phyloP scores from a whole-genome alignment of 92 coral and sea anemone species.

The Paramuricea clavata region DNA sequence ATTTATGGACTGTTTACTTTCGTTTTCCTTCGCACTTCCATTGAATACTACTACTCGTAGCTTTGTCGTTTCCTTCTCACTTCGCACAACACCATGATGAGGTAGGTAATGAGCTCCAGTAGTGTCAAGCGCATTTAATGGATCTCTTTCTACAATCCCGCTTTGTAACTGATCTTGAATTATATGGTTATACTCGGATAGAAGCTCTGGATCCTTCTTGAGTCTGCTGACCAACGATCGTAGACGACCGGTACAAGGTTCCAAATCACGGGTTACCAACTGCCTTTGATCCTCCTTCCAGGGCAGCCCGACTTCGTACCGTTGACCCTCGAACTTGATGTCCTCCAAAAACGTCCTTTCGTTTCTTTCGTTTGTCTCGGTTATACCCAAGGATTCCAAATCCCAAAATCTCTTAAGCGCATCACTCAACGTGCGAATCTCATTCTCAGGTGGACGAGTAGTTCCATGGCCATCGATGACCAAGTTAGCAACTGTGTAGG shows the following conservation, averaged over 20 bases:
- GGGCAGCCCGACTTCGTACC: slow-evolving; percentile 65
- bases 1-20: slow-evolving; percentile 9
- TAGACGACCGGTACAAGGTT: slow-evolving; percentile 57
- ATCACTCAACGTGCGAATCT: slow-evolving; percentile 39
- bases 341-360: neutral
- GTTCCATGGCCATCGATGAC: slow-evolving; percentile 26
- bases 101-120: slow-evolving; percentile 49
- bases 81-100: slow-evolving; percentile 51
- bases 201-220: slow-evolving; percentile 55
- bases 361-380: neutral
- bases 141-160: slow-evolving; percentile 63
- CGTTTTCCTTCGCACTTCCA: slow-evolving; percentile 1
- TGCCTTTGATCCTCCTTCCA: slow-evolving; percentile 19
- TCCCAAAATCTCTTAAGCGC: slow-evolving; percentile 61
- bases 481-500: slow-evolving; percentile 10
- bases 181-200: slow-evolving; percentile 62
- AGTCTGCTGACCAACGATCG: slow-evolving; percentile 61
- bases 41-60: neutral
- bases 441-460: neutral
- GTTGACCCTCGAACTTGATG: slow-evolving; percentile 31
- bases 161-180: slow-evolving; percentile 68
- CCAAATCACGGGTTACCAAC: slow-evolving; percentile 53
- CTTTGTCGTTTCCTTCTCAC: slow-evolving; percentile 6
- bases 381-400: slow-evolving; percentile 50
- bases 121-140: slow-evolving; percentile 20